Conservation (phyloP, 2,797 vertebrate species). For the Halcyon badia region DNA sequence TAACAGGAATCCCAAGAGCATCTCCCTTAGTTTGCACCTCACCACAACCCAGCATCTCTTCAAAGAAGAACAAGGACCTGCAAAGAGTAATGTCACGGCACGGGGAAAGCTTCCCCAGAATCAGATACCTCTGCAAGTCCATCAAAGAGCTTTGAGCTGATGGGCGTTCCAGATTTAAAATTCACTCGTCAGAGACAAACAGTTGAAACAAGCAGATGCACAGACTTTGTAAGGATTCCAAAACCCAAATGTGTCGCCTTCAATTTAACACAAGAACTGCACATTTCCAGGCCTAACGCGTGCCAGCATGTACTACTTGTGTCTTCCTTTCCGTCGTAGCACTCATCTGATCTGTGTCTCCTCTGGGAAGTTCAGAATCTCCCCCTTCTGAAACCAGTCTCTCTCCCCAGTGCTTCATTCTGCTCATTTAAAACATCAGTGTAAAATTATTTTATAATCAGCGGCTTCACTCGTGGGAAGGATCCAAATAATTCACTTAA, state of each 20-base stretch:
- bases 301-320: neutral
- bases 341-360: neutral
- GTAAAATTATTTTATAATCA: neutral
- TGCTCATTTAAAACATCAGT: neutral
- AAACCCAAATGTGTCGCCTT: conserved; percentile 31
- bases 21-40: neutral
- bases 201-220: conserved; percentile 57
- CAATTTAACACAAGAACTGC: conserved; percentile 41
- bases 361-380: neutral
- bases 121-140: neutral
- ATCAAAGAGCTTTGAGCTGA: neutral
- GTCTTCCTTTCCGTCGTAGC: neutral
- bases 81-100: rapidly evolving
- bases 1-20: neutral
- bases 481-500: conserved; percentile 16
- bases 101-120: neutral
- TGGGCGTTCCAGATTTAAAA: neutral
- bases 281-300: conserved; percentile 27
- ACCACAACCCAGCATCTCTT: neutral
- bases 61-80: neutral
- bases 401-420: neutral
- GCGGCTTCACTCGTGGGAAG: neutral
- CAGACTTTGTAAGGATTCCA: conserved; percentile 42
- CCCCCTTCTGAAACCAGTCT: neutral
- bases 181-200: neutral